Conservation (phyloP, 2,888 invertebrate genomes). For the Vesta saturnalis region DNA sequence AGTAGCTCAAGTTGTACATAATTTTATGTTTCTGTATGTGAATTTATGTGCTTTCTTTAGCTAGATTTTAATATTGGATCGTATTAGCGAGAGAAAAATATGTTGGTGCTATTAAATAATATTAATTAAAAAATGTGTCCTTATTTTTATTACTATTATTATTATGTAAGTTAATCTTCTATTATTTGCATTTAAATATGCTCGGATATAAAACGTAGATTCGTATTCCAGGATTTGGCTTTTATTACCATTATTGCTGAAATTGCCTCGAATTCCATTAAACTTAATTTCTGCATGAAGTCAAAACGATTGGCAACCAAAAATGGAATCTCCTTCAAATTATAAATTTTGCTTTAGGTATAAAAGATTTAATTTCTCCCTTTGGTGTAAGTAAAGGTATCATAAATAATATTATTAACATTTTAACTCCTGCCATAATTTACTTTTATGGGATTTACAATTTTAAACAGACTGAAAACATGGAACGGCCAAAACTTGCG, state of each 20-base stretch:
- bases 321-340: conserved; percentile 6
- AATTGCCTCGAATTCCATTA: conserved; percentile 18
- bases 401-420: conserved; percentile 22
- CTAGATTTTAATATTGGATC: not conserved
- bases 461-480: conserved; percentile 2
- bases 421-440: conserved; percentile 18
- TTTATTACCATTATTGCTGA: conserved; percentile 5
- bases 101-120: conserved; percentile 2
- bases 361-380: conserved; percentile 18
- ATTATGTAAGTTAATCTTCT: not conserved
- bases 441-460: conserved; percentile 20
- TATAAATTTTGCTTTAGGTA: conserved; percentile 1
- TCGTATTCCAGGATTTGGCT: conserved; percentile 11
- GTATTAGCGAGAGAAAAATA: not conserved
- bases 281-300: conserved; percentile 1
- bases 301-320: conserved; percentile 6
- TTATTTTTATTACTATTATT: not conserved
- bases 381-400: conserved; percentile 1
- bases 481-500: not conserved
- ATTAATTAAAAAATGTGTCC: not conserved
- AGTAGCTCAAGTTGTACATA: conserved; percentile 8
- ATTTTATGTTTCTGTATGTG: not conserved
- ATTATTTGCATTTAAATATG: conserved; percentile 5
- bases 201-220: not conserved
- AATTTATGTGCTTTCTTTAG: not conserved